A percentile compares a stretch with the other conserved stretches of the same genome.
Evolutionary conservation across 2,113 vertebrate genomes (phyloP).

Genomic region (Coryphaenoides rupestris): DNA sequence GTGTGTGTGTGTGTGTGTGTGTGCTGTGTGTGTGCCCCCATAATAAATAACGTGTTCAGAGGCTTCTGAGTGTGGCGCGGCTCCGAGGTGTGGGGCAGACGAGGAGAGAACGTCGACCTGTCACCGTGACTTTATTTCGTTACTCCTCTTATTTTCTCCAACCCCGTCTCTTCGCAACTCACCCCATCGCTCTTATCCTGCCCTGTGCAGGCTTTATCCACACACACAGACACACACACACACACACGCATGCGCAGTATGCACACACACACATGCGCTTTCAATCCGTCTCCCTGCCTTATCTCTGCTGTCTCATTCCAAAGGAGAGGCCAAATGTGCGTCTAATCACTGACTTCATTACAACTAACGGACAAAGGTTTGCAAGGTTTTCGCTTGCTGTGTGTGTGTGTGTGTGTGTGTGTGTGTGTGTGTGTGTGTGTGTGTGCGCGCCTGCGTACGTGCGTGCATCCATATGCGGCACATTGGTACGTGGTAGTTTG

Average conservation of each 20-base stretch:
- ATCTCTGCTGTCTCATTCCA: constrained; percentile 23
- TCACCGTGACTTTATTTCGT: constrained; percentile 15
- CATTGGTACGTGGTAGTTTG: no score
- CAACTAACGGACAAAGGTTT: constrained; percentile 55
- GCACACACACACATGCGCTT: no score
- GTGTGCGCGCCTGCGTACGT: background rate
- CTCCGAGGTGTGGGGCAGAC: constrained; percentile 19
- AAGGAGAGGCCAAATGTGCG: constrained; percentile 42
- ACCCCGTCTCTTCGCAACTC: constrained; percentile 17
- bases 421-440: constrained; percentile 15
- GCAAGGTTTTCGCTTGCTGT: background rate
- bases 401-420: background rate
- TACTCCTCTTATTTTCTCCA: background rate
- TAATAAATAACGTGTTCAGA: constrained; percentile 43
- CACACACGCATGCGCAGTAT: no score
- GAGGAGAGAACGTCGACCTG: constrained; percentile 20
- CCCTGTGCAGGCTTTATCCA: constrained; percentile 26
- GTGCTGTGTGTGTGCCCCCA: constrained; percentile 17
- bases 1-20: constrained; percentile 18
- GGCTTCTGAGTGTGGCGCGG: background rate
- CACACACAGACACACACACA: constrained; percentile 19
- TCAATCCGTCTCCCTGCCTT: constrained; percentile 5
- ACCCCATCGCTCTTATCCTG: constrained; percentile 9
- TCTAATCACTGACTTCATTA: constrained; percentile 62
- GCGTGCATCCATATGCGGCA: background rate